Base-by-base conservation (phyloP, 1,140 invertebrate genomes). In the Pinna nobilis region DNA sequence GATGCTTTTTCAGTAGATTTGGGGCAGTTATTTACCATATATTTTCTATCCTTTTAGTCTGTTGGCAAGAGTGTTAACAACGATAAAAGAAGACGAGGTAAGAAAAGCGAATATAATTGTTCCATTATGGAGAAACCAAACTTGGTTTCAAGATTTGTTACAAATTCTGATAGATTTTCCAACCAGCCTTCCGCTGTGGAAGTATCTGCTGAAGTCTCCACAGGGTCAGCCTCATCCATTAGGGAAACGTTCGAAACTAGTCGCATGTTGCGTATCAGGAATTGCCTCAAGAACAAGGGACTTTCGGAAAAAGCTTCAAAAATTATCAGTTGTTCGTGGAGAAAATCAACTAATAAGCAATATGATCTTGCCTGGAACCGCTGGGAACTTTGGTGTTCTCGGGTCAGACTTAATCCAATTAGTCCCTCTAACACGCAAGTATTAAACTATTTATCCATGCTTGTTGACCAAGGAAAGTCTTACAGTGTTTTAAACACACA, bases 401-500 rank as follows among this genome's bases (percentile, higher is more conserved):
- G 59, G 49, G n/a, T 30, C 18, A 57, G 59, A 33, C 20, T 55
- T 57, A n/a, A 51, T 72, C 0, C 39, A 9, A 44, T 44, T 57
- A 18, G n/a, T 33, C 50, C 61, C 41, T 57, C 70, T 72, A 32
- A 60, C 11, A 30, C 15, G 23, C 15, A 65, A 9, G 37, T 72
- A 15, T 35, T 72, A 32, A 35, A 20, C 25, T 72, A 55, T 41
- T 59, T 72, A 7, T 47, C 61, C 25, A 47, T 55, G 37, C 30
- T 72, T 4, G 25, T 57, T 25, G 37, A 55, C 3, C 13, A 49
- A 15, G 50, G 32, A 20, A 33, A 53, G 28, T 72, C 60, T 32
- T 72, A 72, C 30, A 51, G 39, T 57, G 60, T 64, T 7, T 23
- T 72, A 5, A 73, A 73, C 32, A 60, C 55, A 7, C 70, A 73